A percentile compares a stretch with the other conserved stretches of the same genome.
phyloP scores from a whole-genome alignment of 2,113 vertebrate species.

The Marmota flaviventris region DNA sequence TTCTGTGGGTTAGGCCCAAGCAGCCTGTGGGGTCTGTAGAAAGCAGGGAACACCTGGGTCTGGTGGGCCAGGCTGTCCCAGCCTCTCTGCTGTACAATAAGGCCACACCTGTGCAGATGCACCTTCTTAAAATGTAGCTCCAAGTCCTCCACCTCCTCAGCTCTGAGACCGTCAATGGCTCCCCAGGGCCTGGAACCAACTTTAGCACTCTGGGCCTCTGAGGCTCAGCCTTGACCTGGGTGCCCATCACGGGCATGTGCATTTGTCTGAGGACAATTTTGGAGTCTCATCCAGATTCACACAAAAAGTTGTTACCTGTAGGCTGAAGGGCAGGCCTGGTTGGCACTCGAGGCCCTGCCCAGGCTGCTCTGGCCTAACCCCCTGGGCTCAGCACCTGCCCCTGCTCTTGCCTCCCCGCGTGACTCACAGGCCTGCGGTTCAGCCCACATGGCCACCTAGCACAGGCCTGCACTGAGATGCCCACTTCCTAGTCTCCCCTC shows the following conservation, averaged over 20 bases:
- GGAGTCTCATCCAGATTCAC: background rate
- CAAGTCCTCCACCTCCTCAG: background rate
- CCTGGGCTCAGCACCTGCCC: background rate
- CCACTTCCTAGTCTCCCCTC: background rate
- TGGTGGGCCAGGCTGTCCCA: background rate
- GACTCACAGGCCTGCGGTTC: background rate
- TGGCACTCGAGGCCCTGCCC: background rate
- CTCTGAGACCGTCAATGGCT: background rate
- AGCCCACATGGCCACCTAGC: background rate
- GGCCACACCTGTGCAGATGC: no score
- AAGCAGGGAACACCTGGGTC: background rate
- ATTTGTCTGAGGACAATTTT: background rate
- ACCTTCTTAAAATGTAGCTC: background rate
- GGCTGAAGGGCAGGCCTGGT: background rate
- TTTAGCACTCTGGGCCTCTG: background rate
- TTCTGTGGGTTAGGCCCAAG: background rate
- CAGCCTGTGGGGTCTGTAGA: background rate
- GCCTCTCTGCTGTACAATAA: no score
- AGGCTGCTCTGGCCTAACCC: background rate
- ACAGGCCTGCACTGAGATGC: accelerated
- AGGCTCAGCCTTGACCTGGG: background rate
- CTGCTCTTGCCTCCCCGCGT: background rate
- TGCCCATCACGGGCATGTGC: background rate
- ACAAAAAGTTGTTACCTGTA: background rate
- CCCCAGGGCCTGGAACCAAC: background rate